Evolutionary conservation across 2,888 invertebrate genomes (phyloP).

Genomic region (Plutella xylostella): DNA sequence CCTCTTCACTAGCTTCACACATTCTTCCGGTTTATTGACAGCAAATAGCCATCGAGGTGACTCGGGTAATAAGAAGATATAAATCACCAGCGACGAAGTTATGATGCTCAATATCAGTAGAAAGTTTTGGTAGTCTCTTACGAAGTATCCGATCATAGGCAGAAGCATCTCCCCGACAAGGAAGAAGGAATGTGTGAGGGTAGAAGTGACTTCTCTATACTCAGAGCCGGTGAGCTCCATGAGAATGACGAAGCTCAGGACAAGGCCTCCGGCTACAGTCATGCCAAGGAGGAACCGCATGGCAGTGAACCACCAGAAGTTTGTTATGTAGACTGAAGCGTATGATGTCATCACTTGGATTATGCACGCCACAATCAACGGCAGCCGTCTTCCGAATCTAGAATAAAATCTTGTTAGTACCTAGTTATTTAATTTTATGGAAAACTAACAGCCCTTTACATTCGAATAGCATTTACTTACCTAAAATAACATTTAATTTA

Average conservation of each 20-base stretch:
- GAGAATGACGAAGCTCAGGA: slow-evolving; percentile 66
- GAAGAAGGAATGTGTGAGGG: slow-evolving; percentile 77
- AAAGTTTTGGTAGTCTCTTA: slow-evolving; percentile 71
- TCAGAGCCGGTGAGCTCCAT: slow-evolving; percentile 76
- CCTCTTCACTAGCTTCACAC: slow-evolving; percentile 61
- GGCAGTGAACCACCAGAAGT: slow-evolving; percentile 71
- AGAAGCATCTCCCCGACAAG: slow-evolving; percentile 76
- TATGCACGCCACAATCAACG: slow-evolving; percentile 77
- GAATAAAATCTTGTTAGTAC: no score
- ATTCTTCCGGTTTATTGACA: slow-evolving; percentile 74
- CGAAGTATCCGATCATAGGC: slow-evolving; percentile 71
- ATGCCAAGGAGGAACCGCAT: slow-evolving; percentile 77
- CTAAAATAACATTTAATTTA: no score
- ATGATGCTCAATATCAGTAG: slow-evolving; percentile 75
- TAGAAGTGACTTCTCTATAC: slow-evolving; percentile 67
- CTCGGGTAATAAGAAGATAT: slow-evolving; percentile 79
- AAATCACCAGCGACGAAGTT: slow-evolving; percentile 68
- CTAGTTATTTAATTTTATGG: no score
- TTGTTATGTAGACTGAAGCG: slow-evolving; percentile 74
- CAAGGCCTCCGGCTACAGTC: slow-evolving; percentile 87
- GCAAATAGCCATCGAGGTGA: slow-evolving; percentile 85
- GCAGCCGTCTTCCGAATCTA: slow-evolving; percentile 81
- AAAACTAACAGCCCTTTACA: no score
- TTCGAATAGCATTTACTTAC: no score
- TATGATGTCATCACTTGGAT: slow-evolving; percentile 79